phyloP scores from a whole-genome alignment of 2,113 vertebrate species.

The Hippocampus barbouri region DNA sequence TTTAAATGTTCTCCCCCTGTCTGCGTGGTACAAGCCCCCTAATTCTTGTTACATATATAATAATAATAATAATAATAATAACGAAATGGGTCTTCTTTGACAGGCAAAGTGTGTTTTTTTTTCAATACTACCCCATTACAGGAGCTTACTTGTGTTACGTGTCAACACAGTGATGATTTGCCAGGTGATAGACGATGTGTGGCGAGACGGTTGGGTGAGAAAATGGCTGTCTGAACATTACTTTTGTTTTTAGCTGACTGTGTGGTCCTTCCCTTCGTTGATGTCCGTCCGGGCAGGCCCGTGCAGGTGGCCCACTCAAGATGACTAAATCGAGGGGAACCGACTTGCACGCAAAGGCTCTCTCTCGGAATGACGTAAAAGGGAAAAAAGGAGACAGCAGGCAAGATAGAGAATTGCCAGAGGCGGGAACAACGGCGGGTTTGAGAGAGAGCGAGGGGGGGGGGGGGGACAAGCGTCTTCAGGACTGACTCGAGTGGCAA shows the following conservation, averaged over 20 bases:
- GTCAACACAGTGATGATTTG: not conserved
- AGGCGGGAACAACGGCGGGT: slow-evolving; percentile 18
- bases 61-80: too few relatives aligned
- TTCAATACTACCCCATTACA: slow-evolving; percentile 43
- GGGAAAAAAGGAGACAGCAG: not conserved
- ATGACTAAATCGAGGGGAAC: slow-evolving; percentile 59
- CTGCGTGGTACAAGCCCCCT: too few relatives aligned
- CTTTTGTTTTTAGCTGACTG: slow-evolving; percentile 29
- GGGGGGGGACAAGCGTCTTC: slow-evolving; percentile 11
- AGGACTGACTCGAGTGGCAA: slow-evolving; percentile 20
- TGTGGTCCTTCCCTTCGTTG: slow-evolving; percentile 46
- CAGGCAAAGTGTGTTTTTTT: slow-evolving; percentile 6
- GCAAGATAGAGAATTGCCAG: slow-evolving; percentile 1
- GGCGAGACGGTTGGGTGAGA: not conserved
- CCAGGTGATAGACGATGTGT: slow-evolving; percentile 16
- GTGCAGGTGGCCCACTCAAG: slow-evolving; percentile 50
- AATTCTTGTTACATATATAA: too few relatives aligned
- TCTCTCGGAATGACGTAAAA: slow-evolving; percentile 48
- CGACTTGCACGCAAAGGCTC: slow-evolving; percentile 50
- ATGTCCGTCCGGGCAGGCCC: slow-evolving; percentile 46
- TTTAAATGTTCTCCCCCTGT: too few relatives aligned
- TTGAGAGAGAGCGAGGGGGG: not conserved
- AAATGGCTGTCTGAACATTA: not conserved
- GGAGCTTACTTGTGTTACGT: slow-evolving; percentile 55
- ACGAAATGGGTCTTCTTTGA: too few relatives aligned